Percentiles rank a stretch among this genome's conserved stretches.
Conservation (phyloP, 2,797 vertebrate species). For the Carduelis carduelis region DNA sequence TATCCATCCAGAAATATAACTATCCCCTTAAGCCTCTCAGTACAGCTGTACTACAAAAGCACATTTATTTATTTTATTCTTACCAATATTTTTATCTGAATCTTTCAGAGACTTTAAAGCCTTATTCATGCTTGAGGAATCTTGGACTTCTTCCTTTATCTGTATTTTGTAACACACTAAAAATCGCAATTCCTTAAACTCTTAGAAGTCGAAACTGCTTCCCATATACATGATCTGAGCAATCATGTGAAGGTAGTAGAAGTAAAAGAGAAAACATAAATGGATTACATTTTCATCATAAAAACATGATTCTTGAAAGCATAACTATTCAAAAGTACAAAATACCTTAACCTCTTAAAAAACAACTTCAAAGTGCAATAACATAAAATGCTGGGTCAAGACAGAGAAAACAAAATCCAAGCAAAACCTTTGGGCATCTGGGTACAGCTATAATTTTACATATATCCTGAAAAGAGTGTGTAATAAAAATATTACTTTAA, state of each 20-base stretch:
- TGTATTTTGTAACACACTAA: background rate
- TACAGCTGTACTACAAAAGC: background rate
- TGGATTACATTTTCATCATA: background rate
- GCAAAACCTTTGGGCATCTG: background rate
- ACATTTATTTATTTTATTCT: background rate
- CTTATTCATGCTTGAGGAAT: background rate
- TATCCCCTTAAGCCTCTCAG: background rate
- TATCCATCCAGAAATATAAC: background rate
- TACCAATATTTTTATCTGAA: background rate
- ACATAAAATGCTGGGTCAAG: background rate
- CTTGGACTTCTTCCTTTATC: background rate
- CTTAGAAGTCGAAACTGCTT: background rate
- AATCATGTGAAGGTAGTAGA: background rate
- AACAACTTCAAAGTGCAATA: background rate
- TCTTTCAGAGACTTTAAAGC: background rate
- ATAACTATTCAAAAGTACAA: background rate
- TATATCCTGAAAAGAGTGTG: background rate
- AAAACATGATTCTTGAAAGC: background rate
- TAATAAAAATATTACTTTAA: background rate
- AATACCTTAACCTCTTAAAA: background rate
- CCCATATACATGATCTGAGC: background rate
- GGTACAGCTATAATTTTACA: background rate
- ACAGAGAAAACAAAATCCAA: background rate
- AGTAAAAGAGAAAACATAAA: background rate
- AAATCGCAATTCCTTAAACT: background rate